Evolutionary conservation across 37 sponge, comb jelly and placozoan species (phyloP), one percentile per base, ranked within the genome.

Genomic region (Spongilla lacustris): DNA sequence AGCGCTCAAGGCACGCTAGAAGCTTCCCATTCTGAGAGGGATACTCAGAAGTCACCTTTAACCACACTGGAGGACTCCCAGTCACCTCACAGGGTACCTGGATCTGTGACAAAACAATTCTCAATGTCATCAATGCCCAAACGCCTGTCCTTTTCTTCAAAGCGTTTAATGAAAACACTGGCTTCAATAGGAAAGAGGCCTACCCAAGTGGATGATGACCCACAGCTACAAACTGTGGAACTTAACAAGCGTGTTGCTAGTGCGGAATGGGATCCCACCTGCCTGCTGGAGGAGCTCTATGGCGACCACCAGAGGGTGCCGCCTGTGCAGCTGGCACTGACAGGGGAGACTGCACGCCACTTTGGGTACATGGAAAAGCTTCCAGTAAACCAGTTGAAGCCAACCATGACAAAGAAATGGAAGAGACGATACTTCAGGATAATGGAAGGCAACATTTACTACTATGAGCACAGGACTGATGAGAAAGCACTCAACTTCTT

Each of bases 211-310:
- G 46, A 46, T 17, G 58, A 58, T 19, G 58, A 58, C 35, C 2
- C 67, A 12, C 34, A 66, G 36, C 33, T 11, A 27, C 22, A 23
- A 21, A 17, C 69, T 0, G 41, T 85, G 24, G 66, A 68, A 21
- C 30, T 38, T 34, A 68, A 25, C 24, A 77, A 30, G 9, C 26
- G 22, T 36, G 67, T 68, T 27, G 27, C 37, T 2, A 50, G 68
- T 5, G 67, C 58, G 46, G 88, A 94, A 23, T 94, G 94, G 94
- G 94, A 94, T 69, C 91, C 94, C 2, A 88, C 82, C 28, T 94
- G 94, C 66, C 81, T 94, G 12, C 66, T 94, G 30, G 94, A 94
- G 49, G 91, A 90, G 73, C 82, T 94, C n/a, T 94, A 94, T 72
- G 31, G 76, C 9, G 94, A 94, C 79, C 68, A 73, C 38, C 73